Base-by-base conservation (phyloP, 2,888 invertebrate genomes). In the Tanytarsus gracilentus region DNA sequence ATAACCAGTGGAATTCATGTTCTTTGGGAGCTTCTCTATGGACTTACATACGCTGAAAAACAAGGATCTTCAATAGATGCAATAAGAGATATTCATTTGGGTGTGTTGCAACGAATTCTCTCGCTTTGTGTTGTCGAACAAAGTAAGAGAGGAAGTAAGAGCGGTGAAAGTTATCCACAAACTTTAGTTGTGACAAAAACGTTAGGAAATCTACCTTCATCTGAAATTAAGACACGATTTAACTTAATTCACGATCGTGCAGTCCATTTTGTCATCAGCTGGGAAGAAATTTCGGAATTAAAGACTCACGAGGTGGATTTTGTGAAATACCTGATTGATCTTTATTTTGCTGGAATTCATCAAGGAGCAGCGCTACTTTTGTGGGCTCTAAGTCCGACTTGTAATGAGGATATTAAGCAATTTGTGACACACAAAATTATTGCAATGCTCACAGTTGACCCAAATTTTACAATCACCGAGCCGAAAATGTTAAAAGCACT, bases 1-100 rank as follows among this genome's bases (percentile, higher is more conserved):
- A 72, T 73, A 7, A 63, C 66, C n/a, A 73, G 72, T 0, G 69
- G 71, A 29, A 73, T 74, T 4, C 48, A 74, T 71, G 65, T 71
- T 27, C 66, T 74, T 14, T 74, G 74, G 74, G 74, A 74, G 36
- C 67, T 73, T 27, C 64, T 74, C 2, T 74, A 74, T 61, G 68
- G 62, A 16, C 18, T 63, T 14, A 18, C 50, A 16, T 63, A 69
- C 61, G 70, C 70, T 62, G 72, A 72, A 65, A 23, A 69, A 72
- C 62, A 65, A 67, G 2, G 61, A 66, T n/a, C n/a, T n/a, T n/a
- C n/a, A n/a, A n/a, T n/a, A n/a, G 64, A 63, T 48, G 68, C 72
- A 8, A 65, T 70, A 21, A 68, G 68, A 62, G 69, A 68, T 21
- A 55, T 50, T 50, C 62, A 60, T n/a, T 23, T 59, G 8, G 16